Conservation (phyloP, 2,797 vertebrate species). For the Glyptemys insculpta region DNA sequence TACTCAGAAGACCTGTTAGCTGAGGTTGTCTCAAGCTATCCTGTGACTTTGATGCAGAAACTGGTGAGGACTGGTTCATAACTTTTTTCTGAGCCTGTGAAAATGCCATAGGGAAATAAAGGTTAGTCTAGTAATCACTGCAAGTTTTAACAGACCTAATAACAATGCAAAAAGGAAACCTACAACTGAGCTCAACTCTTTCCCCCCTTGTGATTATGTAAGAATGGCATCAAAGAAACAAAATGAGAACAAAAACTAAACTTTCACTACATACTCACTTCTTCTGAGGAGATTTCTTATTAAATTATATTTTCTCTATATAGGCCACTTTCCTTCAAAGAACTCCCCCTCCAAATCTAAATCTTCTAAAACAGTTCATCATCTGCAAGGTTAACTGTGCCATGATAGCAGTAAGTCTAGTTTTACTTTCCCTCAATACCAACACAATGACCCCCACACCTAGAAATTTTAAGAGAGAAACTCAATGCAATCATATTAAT, state of each 20-base stretch:
- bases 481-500: background rate
- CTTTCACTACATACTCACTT: background rate
- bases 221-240: background rate
- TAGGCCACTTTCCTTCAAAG: background rate
- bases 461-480: background rate
- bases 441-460: background rate
- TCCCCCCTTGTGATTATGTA: background rate
- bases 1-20: slow-evolving; percentile 87
- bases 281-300: background rate
- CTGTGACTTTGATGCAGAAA: slow-evolving; percentile 84
- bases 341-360: background rate
- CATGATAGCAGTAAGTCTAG: background rate
- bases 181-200: background rate
- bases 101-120: slow-evolving; percentile 47
- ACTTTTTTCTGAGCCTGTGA: slow-evolving; percentile 81
- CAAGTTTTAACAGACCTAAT: slow-evolving; percentile 10
- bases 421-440: background rate
- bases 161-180: background rate
- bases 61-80: slow-evolving; percentile 80
- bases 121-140: slow-evolving; percentile 24
- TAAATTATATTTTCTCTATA: background rate
- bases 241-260: background rate
- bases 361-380: background rate
- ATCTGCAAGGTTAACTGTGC: background rate
- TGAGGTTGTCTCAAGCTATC: slow-evolving; percentile 84